A percentile compares a stretch with the other conserved stretches of the same genome.
Evolutionary conservation across 2,888 invertebrate genomes (phyloP).

Genomic region (Amaurobius ferox): DNA sequence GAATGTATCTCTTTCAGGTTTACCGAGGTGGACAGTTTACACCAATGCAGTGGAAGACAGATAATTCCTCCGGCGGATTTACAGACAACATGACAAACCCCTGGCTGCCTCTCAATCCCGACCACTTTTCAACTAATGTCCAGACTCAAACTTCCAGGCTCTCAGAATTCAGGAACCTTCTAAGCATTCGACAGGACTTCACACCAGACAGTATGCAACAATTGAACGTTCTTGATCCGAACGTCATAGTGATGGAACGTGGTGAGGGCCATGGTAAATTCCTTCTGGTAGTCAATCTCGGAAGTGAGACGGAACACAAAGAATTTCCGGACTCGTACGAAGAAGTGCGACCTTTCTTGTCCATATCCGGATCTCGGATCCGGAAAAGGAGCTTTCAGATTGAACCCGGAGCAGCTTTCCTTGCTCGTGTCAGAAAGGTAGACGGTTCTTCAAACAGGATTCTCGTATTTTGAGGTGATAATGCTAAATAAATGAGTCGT

Average conservation of each 20-base stretch:
- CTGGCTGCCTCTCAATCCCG: slow-evolving; percentile 82
- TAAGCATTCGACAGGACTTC: slow-evolving; percentile 1
- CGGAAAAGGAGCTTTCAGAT: slow-evolving; percentile 37
- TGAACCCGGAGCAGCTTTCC: slow-evolving; percentile 50
- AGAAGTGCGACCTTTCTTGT: slow-evolving; percentile 17
- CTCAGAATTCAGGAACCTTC: background rate
- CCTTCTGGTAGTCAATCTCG: slow-evolving; percentile 52
- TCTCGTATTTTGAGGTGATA: background rate
- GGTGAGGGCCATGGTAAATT: slow-evolving; percentile 23
- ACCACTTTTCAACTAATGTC: slow-evolving; percentile 77
- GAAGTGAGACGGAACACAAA: slow-evolving; percentile 39
- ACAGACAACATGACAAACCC: slow-evolving; percentile 79
- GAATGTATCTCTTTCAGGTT: slow-evolving; percentile 74
- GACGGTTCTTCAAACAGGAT: background rate
- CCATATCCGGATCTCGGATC: slow-evolving; percentile 25
- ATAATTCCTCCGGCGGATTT: slow-evolving; percentile 73
- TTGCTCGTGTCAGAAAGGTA: slow-evolving; percentile 28
- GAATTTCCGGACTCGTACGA: slow-evolving; percentile 50
- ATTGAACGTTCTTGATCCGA: slow-evolving; percentile 40
- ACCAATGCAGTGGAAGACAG: slow-evolving; percentile 83
- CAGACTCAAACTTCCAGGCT: slow-evolving; percentile 44
- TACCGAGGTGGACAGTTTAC: slow-evolving; percentile 83
- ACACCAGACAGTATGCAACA: background rate
- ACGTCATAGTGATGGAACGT: slow-evolving; percentile 40
- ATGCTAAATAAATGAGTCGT: background rate